phyloP scores from a whole-genome alignment of 2,888 invertebrate genomes.

The Nymphalis polychloros region DNA sequence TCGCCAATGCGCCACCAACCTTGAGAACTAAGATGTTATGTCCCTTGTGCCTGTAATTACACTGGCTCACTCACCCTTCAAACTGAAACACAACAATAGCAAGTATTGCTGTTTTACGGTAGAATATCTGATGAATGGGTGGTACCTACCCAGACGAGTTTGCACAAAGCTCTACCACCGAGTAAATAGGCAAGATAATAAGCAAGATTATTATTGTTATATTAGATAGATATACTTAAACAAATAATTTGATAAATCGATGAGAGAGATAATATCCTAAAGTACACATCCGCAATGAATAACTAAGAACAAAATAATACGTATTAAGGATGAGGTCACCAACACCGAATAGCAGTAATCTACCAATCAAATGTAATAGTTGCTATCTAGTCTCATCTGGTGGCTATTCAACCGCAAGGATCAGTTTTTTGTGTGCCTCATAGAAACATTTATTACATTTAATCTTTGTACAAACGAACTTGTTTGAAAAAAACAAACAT shows the following conservation, averaged over 20 bases:
- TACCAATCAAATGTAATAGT: slow-evolving; percentile 30
- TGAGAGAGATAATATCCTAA: not conserved
- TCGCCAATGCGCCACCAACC: too few relatives aligned
- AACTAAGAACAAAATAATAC: slow-evolving; percentile 23
- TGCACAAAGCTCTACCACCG: too few relatives aligned
- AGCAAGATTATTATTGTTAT: too few relatives aligned
- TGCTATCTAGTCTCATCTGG: slow-evolving; percentile 27
- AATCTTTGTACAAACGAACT: slow-evolving; percentile 8
- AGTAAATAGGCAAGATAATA: too few relatives aligned
- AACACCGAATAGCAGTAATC: slow-evolving; percentile 22
- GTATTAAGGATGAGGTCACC: slow-evolving; percentile 29
- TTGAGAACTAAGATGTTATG: too few relatives aligned
- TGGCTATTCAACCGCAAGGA: slow-evolving; percentile 23
- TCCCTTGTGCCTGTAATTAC: too few relatives aligned
- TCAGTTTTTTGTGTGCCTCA: slow-evolving; percentile 22
- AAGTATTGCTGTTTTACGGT: too few relatives aligned
- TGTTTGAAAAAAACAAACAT: slow-evolving; percentile 4
- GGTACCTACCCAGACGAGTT: too few relatives aligned
- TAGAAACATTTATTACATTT: slow-evolving; percentile 21
- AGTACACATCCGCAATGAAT: slow-evolving; percentile 10
- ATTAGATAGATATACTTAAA: not conserved
- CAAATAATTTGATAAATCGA: slow-evolving; percentile 1
- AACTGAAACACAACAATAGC: too few relatives aligned
- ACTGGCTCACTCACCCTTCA: too few relatives aligned
- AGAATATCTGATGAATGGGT: too few relatives aligned